Evolutionary conservation across 2,888 invertebrate species (phyloP), one percentile per base, ranked within the genome.

Genomic region (Metalampra italica): DNA sequence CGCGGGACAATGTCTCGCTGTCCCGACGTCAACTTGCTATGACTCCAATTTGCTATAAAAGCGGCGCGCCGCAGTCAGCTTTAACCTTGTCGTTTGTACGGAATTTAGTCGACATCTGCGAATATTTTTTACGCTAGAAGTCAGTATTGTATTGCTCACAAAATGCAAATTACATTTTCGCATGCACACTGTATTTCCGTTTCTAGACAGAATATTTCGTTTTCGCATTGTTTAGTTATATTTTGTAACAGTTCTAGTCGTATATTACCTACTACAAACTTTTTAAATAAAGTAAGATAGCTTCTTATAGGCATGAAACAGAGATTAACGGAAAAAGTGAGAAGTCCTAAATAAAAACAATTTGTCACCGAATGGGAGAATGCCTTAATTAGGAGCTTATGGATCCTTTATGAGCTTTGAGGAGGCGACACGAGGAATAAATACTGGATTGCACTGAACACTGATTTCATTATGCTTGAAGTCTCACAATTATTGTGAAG

Each of bases 11-110:
- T 58, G 55, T 55, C 57, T 63, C 66, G 56, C 59, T 62, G 62
- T 61, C 66, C 54, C 56, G 12, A 37, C 7, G 12, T 37, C n/a
- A 39, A 39, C 14, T 39, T 4, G 59, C 56, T 47, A 56, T 66
- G 57, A 62, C 61, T 66, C 54, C 67, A 63, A 71, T 71, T 71
- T 64, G 61, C 60, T 60, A 57, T 63, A 64, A 62, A 22, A 68
- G 55, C 51, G 56, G 30, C 22, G 34, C 44, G 12, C 40, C 49
- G 55, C 51, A 53, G 50, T 54, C 52, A 53, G 56, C 44, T 45
- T 59, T 53, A 50, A 47, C 51, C 45, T 36, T 46, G 46, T 49
- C 44, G 49, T 45, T 50, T 49, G 47, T 50, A 45, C 22, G 22
- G 49, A 46, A 55, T 50, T 46, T 48, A 49, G 15, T 14, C 29